Evolutionary conservation across 2,113 vertebrate species (phyloP).

Genomic region (Sclerurus mexicanus): DNA sequence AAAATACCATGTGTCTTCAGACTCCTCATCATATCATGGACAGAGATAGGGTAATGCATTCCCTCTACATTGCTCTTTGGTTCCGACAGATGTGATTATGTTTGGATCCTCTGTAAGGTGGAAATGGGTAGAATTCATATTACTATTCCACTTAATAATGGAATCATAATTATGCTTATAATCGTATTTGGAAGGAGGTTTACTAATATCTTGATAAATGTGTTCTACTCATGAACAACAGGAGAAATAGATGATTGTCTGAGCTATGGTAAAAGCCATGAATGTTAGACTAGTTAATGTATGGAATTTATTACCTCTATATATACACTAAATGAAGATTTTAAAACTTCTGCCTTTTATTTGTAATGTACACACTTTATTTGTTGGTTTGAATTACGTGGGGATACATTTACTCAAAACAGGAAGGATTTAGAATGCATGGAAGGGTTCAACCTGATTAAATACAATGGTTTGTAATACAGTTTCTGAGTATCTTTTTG

Average conservation of each 20-base stretch:
- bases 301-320: background rate
- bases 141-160: background rate
- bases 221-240: background rate
- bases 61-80: background rate
- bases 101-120: background rate
- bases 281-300: background rate
- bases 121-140: background rate
- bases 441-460: background rate
- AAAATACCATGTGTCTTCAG: background rate
- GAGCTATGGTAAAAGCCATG: background rate
- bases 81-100: background rate
- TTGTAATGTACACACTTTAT: background rate
- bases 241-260: background rate
- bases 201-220: background rate
- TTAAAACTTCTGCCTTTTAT: background rate
- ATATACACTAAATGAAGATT: background rate
- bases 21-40: background rate
- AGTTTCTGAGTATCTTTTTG: background rate
- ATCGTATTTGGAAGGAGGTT: background rate
- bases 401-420: background rate
- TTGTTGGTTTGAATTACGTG: background rate
- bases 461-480: accelerated
- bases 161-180: background rate
- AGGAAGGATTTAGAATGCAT: background rate
- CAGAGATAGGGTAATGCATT: background rate